These are phyloP conservation scores for Watsonalla binaria DNA, from an alignment of 2,888 invertebrate genomes.

Conservation along the genomic window DNA sequence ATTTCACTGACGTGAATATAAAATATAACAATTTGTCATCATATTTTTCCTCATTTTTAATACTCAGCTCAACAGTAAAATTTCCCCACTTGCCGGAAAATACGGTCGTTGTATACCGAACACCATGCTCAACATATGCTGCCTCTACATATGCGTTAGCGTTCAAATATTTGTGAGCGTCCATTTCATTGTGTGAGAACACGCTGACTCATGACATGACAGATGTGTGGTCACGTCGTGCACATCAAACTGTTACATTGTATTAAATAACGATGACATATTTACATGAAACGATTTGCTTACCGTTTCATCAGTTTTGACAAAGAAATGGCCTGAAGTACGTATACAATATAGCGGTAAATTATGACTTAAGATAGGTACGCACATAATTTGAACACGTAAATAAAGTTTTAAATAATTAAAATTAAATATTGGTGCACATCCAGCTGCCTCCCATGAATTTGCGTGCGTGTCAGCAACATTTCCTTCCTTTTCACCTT, in stretches of 20 bases:
- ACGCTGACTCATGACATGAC: constrained; percentile 3
- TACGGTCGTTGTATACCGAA: neutral
- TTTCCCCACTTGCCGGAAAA: neutral
- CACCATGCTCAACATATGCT: constrained; percentile 1
- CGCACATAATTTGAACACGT: too few species aligned
- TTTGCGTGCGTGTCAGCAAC: too few species aligned
- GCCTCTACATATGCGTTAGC: neutral
- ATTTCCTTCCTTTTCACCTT: too few species aligned
- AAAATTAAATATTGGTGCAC: too few species aligned
- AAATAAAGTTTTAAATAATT: too few species aligned
- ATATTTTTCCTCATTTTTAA: constrained; percentile 16
- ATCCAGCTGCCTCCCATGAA: too few species aligned
- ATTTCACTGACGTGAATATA: constrained; percentile 23
- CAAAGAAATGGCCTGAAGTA: too few species aligned
- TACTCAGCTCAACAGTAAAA: constrained; percentile 10
- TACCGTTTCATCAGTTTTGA: constrained; percentile 7
- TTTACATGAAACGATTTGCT: neutral
- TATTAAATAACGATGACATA: neutral
- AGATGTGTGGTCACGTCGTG: constrained; percentile 1
- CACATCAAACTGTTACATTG: neutral
- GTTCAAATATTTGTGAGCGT: constrained; percentile 1
- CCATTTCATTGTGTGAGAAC: constrained; percentile 1
- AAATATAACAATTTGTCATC: constrained; percentile 27
- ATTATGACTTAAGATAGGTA: too few species aligned
- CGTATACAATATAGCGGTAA: too few species aligned